Evolutionary conservation across 2,888 invertebrate genomes (phyloP).

Genomic region (Tetragonula carbonaria): DNA sequence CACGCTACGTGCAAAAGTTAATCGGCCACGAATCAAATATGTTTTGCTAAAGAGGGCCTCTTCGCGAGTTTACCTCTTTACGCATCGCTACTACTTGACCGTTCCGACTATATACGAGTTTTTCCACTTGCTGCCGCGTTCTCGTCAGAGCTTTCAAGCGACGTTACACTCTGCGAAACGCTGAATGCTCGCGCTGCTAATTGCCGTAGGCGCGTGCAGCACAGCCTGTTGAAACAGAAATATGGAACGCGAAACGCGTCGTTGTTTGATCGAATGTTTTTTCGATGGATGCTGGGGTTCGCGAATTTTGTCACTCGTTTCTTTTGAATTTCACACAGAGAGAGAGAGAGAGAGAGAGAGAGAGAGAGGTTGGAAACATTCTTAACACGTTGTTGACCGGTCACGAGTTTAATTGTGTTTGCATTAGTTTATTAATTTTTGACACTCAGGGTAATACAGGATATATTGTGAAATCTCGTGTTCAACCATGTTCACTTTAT

Average conservation of each 20-base stretch:
- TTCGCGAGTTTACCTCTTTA: conserved; percentile 19
- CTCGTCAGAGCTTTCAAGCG: conserved; percentile 1
- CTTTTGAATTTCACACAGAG: neutral
- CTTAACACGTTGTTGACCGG: no score
- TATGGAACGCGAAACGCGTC: neutral
- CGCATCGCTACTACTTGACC: conserved; percentile 43
- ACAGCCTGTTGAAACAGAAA: no score
- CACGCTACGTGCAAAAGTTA: conserved; percentile 29
- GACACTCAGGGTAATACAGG: no score
- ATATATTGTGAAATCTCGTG: no score
- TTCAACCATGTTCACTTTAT: no score
- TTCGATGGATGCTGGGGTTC: neutral
- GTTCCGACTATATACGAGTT: conserved; percentile 24
- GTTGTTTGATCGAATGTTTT: neutral
- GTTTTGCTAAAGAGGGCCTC: conserved; percentile 44
- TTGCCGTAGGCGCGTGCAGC: neutral
- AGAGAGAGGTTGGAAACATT: no score
- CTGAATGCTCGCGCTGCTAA: neutral
- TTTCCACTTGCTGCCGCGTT: conserved; percentile 27
- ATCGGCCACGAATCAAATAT: conserved; percentile 60
- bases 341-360: no score
- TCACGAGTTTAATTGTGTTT: no score
- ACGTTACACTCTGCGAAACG: neutral
- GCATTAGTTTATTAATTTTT: no score
- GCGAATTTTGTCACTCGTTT: neutral